Evolutionary conservation across 2,888 invertebrate species (phyloP).

Genomic region (Chouioia cunea): DNA sequence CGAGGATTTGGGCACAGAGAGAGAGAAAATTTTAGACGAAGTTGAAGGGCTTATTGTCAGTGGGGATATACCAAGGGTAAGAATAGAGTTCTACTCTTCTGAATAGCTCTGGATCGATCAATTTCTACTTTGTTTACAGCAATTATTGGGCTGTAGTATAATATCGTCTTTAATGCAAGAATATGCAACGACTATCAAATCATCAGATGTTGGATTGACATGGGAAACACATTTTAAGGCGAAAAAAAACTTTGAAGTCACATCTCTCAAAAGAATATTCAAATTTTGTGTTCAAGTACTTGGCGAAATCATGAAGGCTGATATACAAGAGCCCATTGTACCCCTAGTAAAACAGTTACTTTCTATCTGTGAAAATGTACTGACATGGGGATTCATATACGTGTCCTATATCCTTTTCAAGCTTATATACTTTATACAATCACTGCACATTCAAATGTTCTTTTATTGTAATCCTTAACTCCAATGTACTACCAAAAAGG

Average conservation of each 20-base stretch:
- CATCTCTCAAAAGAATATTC: slow-evolving; percentile 85
- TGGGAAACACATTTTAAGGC: slow-evolving; percentile 90
- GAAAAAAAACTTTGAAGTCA: slow-evolving; percentile 86
- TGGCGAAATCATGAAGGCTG: slow-evolving; percentile 72
- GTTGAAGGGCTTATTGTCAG: slow-evolving; percentile 82
- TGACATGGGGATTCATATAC: slow-evolving; percentile 86
- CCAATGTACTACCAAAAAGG: slow-evolving; percentile 74
- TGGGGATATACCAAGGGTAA: slow-evolving; percentile 76
- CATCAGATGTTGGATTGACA: slow-evolving; percentile 87
- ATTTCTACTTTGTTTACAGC: slow-evolving; percentile 68
- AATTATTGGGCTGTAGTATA: slow-evolving; percentile 87
- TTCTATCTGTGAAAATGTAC: slow-evolving; percentile 82
- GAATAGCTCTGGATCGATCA: slow-evolving; percentile 1
- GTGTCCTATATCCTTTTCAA: slow-evolving; percentile 71
- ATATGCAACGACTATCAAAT: slow-evolving; percentile 86
- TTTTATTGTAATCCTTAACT: slow-evolving; percentile 57
- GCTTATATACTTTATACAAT: slow-evolving; percentile 7
- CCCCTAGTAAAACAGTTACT: slow-evolving; percentile 78
- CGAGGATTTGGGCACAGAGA: slow-evolving; percentile 78
- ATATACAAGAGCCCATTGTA: slow-evolving; percentile 71
- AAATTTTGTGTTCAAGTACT: slow-evolving; percentile 77
- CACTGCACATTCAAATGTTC: slow-evolving; percentile 11
- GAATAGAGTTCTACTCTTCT: slow-evolving; percentile 21
- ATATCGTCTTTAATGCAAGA: slow-evolving; percentile 89
- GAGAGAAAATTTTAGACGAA: slow-evolving; percentile 78